phyloP scores from a whole-genome alignment of 2,888 invertebrate genomes.

The Megamerina dolium region DNA sequence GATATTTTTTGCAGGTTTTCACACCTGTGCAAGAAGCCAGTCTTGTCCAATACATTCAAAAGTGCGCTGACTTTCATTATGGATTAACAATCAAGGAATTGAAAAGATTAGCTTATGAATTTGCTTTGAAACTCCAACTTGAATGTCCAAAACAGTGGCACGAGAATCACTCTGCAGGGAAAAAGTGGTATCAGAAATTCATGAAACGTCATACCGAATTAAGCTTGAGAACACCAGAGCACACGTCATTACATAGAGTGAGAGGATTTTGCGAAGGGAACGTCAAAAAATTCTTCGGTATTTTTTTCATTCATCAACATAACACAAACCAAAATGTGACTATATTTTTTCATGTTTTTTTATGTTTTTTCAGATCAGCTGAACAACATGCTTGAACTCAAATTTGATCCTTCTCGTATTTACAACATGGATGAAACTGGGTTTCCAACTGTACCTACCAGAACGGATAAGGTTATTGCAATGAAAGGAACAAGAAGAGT shows the following conservation, averaged over 20 bases:
- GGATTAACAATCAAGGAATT: too few relatives aligned
- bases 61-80: too few relatives aligned
- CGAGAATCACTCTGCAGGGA: not conserved
- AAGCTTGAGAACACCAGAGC: constrained; percentile 12
- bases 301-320: too few relatives aligned
- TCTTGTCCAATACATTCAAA: too few relatives aligned
- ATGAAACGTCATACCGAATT: constrained; percentile 11
- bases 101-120: constrained; percentile 10
- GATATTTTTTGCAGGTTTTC: too few relatives aligned
- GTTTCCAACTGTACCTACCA: constrained; percentile 13
- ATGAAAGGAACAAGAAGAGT: constrained; percentile 3
- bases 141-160: constrained; percentile 6
- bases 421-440: constrained; percentile 17
- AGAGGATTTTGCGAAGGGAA: constrained; percentile 19
- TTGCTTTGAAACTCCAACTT: constrained; percentile 2
- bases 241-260: constrained; percentile 23
- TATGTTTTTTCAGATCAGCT: too few relatives aligned
- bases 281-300: too few relatives aligned
- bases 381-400: too few relatives aligned
- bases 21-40: too few relatives aligned
- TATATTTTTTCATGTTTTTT: too few relatives aligned
- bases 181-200: constrained; percentile 12
- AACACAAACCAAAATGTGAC: too few relatives aligned
- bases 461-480: constrained; percentile 9
- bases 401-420: constrained; percentile 7